phyloP scores from a whole-genome alignment of 2,888 invertebrate genomes.

The Cheilosia grossa region DNA sequence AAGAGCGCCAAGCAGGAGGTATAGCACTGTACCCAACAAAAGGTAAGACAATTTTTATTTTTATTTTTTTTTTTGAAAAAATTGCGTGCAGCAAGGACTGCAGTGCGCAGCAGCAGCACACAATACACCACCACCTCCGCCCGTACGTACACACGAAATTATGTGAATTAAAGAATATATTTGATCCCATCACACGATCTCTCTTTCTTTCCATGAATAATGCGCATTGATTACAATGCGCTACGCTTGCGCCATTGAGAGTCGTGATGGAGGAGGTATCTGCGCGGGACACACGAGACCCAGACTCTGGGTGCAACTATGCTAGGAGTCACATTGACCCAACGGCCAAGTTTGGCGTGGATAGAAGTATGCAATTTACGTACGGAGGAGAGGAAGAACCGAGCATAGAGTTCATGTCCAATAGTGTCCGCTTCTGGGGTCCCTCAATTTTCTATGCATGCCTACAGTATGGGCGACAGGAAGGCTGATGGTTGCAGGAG shows the following conservation, averaged over 20 bases:
- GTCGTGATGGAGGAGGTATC: slow-evolving; percentile 4
- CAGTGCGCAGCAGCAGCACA: slow-evolving; percentile 37
- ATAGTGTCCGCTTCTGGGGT: slow-evolving; percentile 70
- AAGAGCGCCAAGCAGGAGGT: slow-evolving; percentile 5
- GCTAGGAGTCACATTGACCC: slow-evolving; percentile 61
- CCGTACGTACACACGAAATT: slow-evolving; percentile 60
- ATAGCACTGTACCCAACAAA: slow-evolving; percentile 27
- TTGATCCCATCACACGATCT: slow-evolving; percentile 74
- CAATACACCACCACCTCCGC: slow-evolving; percentile 8
- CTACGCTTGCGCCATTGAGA: slow-evolving; percentile 67
- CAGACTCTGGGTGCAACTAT: slow-evolving; percentile 34
- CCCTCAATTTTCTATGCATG: background rate
- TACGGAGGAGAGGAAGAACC: slow-evolving; percentile 2
- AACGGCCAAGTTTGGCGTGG: slow-evolving; percentile 49
- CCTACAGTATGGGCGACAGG: slow-evolving; percentile 25
- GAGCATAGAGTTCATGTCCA: slow-evolving; percentile 71
- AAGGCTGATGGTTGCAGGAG: too few species aligned
- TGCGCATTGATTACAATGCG: slow-evolving; percentile 75
- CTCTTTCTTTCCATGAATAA: slow-evolving; percentile 72
- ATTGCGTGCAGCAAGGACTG: slow-evolving; percentile 68
- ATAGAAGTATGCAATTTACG: slow-evolving; percentile 24
- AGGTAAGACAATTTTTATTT: slow-evolving; percentile 6
- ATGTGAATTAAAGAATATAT: slow-evolving; percentile 74
- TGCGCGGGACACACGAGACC: slow-evolving; percentile 12
- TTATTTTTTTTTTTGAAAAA: slow-evolving; percentile 21